Evolutionary conservation across 1,140 invertebrate species (phyloP), one percentile per base, ranked within the genome.

Genomic region (Oncopodura yosiiana): DNA sequence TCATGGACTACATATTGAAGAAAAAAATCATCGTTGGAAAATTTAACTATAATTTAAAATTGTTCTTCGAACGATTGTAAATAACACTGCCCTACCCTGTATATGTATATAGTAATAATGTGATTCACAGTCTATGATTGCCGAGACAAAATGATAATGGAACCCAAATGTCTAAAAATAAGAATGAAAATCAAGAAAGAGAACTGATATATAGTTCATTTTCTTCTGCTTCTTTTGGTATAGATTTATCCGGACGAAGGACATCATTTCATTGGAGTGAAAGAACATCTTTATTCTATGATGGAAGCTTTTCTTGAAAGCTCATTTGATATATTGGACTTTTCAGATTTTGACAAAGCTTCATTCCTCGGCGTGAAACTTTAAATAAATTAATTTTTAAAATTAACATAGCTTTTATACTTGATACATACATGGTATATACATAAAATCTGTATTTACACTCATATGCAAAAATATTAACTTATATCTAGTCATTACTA

Each of bases 181-280:
- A 30, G 11, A 24, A 32, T 41, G 6, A 8, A 41, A 21, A 41
- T n/a, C 38, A 12, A n/a, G n/a, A n/a, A n/a, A n/a, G n/a, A n/a
- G n/a, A n/a, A n/a, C n/a, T n/a, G n/a, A n/a, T n/a, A n/a, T n/a
- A n/a, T n/a, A n/a, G n/a, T n/a, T 46, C 41, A 23, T 56, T 38
- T 52, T 61, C 62, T 21, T 49, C 16, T 27, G 53, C 54, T 36
- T 24, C 61, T 70, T 18, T 71, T n/a, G n/a, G n/a, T n/a, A n/a
- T n/a, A 88, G 84, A 78, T 87, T 1, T 92, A 92, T 68, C 83
- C 87, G 1, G 87, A 90, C 68, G 83, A 89, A 69, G 81, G 81
- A 32, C 85, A 91, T 69, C 68, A 72, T 27, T 79, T 91, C 19
- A 71, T 71, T 46, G 78, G 79, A 29, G 83, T 85, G 0, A 69